A percentile compares a stretch with the other conserved stretches of the same genome.
Evolutionary conservation across 92 coral and sea anemone species (phyloP).

Genomic region (Chrysogorgia sp.): DNA sequence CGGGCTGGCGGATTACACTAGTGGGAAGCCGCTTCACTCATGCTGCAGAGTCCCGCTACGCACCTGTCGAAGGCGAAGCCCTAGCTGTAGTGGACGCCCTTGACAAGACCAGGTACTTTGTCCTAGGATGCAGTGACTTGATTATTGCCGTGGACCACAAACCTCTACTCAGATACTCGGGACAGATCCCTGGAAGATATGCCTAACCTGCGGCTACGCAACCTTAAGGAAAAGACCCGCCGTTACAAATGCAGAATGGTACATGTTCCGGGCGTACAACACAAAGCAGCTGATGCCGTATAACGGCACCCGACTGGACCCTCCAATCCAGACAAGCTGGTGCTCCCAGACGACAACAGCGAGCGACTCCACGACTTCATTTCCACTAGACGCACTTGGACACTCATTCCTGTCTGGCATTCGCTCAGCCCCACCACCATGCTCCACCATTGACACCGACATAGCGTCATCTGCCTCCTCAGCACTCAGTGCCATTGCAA

Average conservation of each 20-base stretch:
- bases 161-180: conserved; percentile 55
- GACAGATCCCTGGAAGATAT: conserved; percentile 45
- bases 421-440: background rate
- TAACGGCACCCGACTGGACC: conserved; percentile 3
- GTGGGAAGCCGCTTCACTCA: too few relatives aligned
- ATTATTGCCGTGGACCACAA: too few relatives aligned
- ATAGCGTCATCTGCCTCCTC: conserved; percentile 3
- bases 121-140: too few relatives aligned
- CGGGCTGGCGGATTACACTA: too few relatives aligned
- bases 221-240: too few relatives aligned
- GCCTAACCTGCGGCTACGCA: conserved; percentile 37
- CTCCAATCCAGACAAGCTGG: background rate
- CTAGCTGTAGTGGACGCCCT: too few relatives aligned
- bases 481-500: too few relatives aligned
- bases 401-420: background rate
- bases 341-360: conserved; percentile 9
- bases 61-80: too few relatives aligned
- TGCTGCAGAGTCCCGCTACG: too few relatives aligned
- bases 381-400: background rate
- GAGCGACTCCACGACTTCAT: background rate
- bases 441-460: background rate
- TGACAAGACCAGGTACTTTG: too few relatives aligned
- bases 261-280: conserved; percentile 18
- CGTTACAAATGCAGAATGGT: conserved; percentile 12
- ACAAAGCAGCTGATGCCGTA: conserved; percentile 20